A percentile compares a stretch with the other conserved stretches of the same genome.
Conservation (phyloP, 2,113 vertebrate species). For the Pimephales promelas region DNA sequence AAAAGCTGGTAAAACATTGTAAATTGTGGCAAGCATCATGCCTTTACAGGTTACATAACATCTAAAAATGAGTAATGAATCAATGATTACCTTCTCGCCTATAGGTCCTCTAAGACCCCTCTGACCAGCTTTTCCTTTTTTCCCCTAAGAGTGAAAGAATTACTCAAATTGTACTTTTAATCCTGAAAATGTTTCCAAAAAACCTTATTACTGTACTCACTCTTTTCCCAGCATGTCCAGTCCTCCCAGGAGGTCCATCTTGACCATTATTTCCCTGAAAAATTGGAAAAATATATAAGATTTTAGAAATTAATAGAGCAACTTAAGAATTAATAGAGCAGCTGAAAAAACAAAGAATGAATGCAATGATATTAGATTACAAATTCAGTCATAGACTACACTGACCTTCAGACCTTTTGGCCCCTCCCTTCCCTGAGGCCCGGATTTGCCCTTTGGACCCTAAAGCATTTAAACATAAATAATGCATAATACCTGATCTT, state of each 20-base stretch:
- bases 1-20: neutral
- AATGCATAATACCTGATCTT: neutral
- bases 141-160: constrained; percentile 69
- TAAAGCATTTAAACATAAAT: constrained; percentile 52
- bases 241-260: constrained; percentile 68
- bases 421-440: constrained; percentile 71
- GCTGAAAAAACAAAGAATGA: neutral
- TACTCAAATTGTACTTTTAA: neutral
- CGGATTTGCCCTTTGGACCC: constrained; percentile 72
- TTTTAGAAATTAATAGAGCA: neutral
- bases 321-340: neutral
- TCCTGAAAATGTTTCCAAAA: neutral
- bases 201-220: constrained; percentile 60
- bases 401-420: constrained; percentile 80
- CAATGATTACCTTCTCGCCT: constrained; percentile 75
- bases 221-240: constrained; percentile 71
- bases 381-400: constrained; percentile 2
- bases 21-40: neutral
- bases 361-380: neutral
- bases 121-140: constrained; percentile 74
- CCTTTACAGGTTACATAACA: neutral
- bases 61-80: constrained; percentile 8
- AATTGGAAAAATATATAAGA: neutral
- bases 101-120: constrained; percentile 68
- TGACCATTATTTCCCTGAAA: constrained; percentile 72